phyloP scores from a whole-genome alignment of 2,888 invertebrate species.

The Desoria tigrina region DNA sequence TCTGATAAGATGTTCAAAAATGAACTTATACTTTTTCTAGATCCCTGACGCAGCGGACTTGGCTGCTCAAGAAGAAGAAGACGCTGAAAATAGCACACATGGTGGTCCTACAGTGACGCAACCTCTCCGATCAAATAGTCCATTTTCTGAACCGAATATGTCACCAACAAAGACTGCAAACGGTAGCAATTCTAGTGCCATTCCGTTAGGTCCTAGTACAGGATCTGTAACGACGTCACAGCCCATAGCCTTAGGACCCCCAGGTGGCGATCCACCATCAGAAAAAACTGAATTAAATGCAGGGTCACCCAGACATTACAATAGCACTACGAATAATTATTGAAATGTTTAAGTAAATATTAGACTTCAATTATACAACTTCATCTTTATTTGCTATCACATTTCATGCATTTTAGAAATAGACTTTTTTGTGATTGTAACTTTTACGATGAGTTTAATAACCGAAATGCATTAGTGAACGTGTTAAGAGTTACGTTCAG shows the following conservation, averaged over 20 bases:
- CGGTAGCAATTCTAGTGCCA: conserved; percentile 23
- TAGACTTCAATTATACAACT: too few relatives aligned
- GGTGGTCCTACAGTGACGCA: conserved; percentile 26
- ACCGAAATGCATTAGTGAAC: too few relatives aligned
- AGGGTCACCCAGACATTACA: conserved; percentile 31
- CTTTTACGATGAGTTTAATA: too few relatives aligned
- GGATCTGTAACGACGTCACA: conserved; percentile 21
- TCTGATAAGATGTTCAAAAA: too few relatives aligned
- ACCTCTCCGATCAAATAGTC: conserved; percentile 9
- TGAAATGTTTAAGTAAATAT: too few relatives aligned
- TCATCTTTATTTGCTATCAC: too few relatives aligned
- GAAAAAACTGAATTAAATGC: conserved; percentile 37
- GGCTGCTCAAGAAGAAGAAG: conserved; percentile 30
- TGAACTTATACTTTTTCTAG: conserved; percentile 12
- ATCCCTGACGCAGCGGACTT: conserved; percentile 40
- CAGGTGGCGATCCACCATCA: neutral
- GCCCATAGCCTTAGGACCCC: conserved; percentile 39
- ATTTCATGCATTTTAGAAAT: too few relatives aligned
- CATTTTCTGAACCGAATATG: neutral
- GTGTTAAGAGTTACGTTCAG: too few relatives aligned
- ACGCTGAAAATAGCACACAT: conserved; percentile 5
- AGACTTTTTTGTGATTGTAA: too few relatives aligned
- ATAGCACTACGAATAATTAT: conserved; percentile 32
- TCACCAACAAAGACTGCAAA: conserved; percentile 27
- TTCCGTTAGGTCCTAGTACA: conserved; percentile 31